phyloP scores from a whole-genome alignment of 2,888 invertebrate genomes.

The Anaspis maculata region DNA sequence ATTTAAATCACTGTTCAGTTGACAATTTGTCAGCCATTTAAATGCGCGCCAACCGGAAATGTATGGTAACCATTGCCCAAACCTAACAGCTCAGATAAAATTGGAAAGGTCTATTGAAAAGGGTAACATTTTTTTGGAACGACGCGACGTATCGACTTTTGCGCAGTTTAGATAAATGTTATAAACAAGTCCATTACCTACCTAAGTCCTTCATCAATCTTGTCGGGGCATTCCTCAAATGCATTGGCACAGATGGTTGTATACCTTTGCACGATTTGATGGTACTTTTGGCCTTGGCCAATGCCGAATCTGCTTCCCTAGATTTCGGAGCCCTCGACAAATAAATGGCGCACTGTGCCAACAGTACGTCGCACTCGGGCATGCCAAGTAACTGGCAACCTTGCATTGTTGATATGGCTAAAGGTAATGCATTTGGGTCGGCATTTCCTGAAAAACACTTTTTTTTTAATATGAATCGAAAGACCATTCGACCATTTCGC shows the following conservation, averaged over 20 bases:
- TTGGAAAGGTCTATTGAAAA: too few relatives aligned
- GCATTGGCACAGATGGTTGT: slow-evolving; percentile 67
- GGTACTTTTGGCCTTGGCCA: slow-evolving; percentile 49
- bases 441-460: slow-evolving; percentile 48
- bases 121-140: too few relatives aligned
- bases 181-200: too few relatives aligned
- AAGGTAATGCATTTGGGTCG: slow-evolving; percentile 54
- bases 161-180: too few relatives aligned
- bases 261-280: slow-evolving; percentile 57
- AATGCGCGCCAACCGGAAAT: too few relatives aligned
- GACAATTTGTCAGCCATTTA: too few relatives aligned
- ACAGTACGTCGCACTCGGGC: slow-evolving; percentile 71
- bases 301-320: slow-evolving; percentile 48
- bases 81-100: too few relatives aligned
- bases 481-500: too few relatives aligned
- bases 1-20: too few relatives aligned
- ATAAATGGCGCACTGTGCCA: slow-evolving; percentile 71
- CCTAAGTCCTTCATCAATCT: slow-evolving; percentile 69
- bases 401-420: slow-evolving; percentile 68
- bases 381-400: slow-evolving; percentile 73
- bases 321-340: slow-evolving; percentile 72
- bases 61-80: too few relatives aligned
- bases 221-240: slow-evolving; percentile 73
- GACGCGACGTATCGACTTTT: too few relatives aligned
- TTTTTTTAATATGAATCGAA: too few relatives aligned